A percentile compares a stretch with the other conserved stretches of the same genome.
phyloP scores from a whole-genome alignment of 30 jellyfish, hydroid and myxozoan genomes.

The Rhopilema esculentum region DNA sequence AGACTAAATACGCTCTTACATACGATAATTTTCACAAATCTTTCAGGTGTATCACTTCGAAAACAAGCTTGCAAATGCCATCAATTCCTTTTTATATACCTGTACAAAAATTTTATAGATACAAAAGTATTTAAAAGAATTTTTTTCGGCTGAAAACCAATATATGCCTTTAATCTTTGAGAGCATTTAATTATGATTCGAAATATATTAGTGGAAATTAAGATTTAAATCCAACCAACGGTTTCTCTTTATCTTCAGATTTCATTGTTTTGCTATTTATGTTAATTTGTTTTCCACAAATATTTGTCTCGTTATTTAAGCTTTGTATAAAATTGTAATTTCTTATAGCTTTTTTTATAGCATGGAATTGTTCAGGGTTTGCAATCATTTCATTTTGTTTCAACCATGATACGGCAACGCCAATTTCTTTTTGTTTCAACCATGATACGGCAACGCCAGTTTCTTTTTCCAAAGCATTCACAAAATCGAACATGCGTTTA shows the following conservation, averaged over 20 bases:
- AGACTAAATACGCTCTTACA: too few relatives aligned
- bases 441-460: slow-evolving; percentile 19
- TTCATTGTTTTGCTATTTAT: not conserved
- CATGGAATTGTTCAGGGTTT: slow-evolving; percentile 40
- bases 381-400: slow-evolving; percentile 55
- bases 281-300: not conserved
- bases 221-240: slow-evolving; percentile 19
- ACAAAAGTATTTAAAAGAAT: slow-evolving; percentile 4
- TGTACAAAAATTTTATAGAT: too few relatives aligned
- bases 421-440: slow-evolving; percentile 35
- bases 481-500: slow-evolving; percentile 15
- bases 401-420: too few relatives aligned
- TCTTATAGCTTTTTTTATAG: too few relatives aligned
- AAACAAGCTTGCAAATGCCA: too few relatives aligned
- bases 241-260: not conserved
- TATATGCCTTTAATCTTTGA: not conserved
- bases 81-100: too few relatives aligned
- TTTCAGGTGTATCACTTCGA: too few relatives aligned
- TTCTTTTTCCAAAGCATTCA: slow-evolving; percentile 28
- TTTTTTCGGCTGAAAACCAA: slow-evolving; percentile 5
- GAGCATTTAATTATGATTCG: slow-evolving; percentile 18
- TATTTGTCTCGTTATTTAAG: not conserved
- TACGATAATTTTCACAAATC: too few relatives aligned
- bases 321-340: too few relatives aligned
- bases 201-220: slow-evolving; percentile 9